phyloP scores from a whole-genome alignment of 2,888 invertebrate species.

The Napeogenes sylphis region DNA sequence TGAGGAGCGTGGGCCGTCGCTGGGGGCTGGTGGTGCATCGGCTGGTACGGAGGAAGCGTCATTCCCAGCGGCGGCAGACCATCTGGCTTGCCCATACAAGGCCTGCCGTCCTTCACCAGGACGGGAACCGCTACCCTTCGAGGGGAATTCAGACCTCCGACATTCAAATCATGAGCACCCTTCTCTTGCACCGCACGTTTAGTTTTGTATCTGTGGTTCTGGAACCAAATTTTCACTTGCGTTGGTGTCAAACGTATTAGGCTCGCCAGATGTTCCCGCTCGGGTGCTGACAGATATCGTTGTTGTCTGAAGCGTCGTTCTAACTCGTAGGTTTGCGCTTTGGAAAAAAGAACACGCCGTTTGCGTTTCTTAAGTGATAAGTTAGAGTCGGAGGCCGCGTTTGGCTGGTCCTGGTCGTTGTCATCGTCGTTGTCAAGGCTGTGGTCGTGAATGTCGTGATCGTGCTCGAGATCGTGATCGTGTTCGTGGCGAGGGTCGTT shows the following conservation, averaged over 20 bases:
- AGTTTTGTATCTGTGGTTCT: conserved; percentile 99
- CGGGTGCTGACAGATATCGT: conserved; percentile 97
- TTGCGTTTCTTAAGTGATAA: conserved; percentile 92
- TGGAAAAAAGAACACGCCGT: conserved; percentile 96
- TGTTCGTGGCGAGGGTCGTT: conserved; percentile 54
- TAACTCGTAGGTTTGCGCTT: conserved; percentile 97
- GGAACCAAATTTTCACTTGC: conserved; percentile 99
- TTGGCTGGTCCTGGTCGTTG: conserved; percentile 66
- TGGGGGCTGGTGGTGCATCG: conserved; percentile 65
- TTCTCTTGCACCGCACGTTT: conserved; percentile 98
- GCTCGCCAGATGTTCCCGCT: conserved; percentile 96
- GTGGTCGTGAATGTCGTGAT: conserved; percentile 74
- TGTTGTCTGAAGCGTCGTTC: conserved; percentile 97
- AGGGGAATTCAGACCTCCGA: conserved; percentile 87
- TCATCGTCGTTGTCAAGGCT: conserved; percentile 81
- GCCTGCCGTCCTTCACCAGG: conserved; percentile 94
- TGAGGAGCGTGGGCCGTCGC: conserved; percentile 59
- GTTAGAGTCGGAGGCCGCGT: conserved; percentile 60
- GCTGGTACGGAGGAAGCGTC: conserved; percentile 71
- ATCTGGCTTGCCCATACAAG: conserved; percentile 83
- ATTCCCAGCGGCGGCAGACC: conserved; percentile 72
- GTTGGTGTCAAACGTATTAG: conserved; percentile 97
- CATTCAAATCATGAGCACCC: conserved; percentile 82
- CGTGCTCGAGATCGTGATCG: conserved; percentile 56
- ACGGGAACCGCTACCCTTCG: conserved; percentile 96